phyloP scores from a whole-genome alignment of 2,797 vertebrate species.

The Tympanoctomys barrerae region DNA sequence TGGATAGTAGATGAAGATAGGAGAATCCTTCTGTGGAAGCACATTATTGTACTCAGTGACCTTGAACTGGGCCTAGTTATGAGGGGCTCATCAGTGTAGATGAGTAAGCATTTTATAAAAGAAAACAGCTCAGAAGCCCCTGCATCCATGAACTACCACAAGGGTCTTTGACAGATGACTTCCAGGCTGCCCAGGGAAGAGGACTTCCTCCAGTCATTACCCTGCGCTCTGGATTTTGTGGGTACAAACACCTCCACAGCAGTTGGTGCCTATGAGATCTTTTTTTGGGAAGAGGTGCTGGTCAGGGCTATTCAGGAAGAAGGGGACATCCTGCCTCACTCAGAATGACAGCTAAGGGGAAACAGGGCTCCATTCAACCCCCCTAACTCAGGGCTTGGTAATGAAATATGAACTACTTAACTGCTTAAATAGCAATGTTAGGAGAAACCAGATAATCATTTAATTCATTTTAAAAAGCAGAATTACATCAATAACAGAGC shows the following conservation, averaged over 20 bases:
- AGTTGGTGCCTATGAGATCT: neutral
- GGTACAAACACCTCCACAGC: neutral
- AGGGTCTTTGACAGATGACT: slow-evolving; percentile 44
- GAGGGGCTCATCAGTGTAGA: neutral
- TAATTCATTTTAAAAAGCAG: slow-evolving; percentile 42
- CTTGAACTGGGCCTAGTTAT: slow-evolving; percentile 66
- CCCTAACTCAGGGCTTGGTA: neutral
- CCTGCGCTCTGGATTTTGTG: slow-evolving; percentile 11
- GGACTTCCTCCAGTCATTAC: slow-evolving; percentile 56
- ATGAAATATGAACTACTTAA: neutral
- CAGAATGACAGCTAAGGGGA: neutral
- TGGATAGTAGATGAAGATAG: slow-evolving; percentile 37
- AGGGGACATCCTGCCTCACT: neutral
- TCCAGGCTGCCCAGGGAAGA: neutral
- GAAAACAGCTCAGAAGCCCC: slow-evolving; percentile 19
- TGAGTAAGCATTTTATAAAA: slow-evolving; percentile 14
- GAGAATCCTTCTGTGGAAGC: slow-evolving; percentile 56
- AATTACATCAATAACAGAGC: neutral
- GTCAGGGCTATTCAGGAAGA: neutral
- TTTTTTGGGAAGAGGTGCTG: neutral
- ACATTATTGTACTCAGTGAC: neutral
- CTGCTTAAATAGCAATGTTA: slow-evolving; percentile 1
- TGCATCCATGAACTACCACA: slow-evolving; percentile 22
- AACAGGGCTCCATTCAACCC: neutral
- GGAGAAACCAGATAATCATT: neutral